Base-by-base conservation (phyloP, 2,113 vertebrate species). In the Bucco capensis region DNA sequence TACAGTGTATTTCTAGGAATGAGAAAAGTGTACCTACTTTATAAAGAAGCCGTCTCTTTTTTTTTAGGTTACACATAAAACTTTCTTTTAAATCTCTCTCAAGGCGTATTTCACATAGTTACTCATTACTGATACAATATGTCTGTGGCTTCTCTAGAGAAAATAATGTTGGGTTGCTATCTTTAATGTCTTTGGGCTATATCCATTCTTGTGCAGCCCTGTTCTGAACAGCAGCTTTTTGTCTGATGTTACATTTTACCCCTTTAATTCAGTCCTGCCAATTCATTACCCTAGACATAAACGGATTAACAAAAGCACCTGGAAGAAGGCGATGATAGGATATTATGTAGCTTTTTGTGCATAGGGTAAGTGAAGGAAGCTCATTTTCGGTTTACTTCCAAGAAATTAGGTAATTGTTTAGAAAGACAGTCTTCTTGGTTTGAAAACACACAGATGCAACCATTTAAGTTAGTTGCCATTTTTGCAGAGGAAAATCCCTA, bases 361-460 rank as follows among this genome's bases (percentile, higher is more conserved):
- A 14, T 71, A n/a, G 25, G 19, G 3, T 74, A 56, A 74, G 40
- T 46, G 70, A 81, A 84, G 47, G 70, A 81, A 84, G 47, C 19
- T 75, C 6, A 10, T 83, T 88, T 93, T 92, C 60, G 67, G 24
- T 62, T 89, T 37, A 14, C 10, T 16, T 92, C 71, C 64, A 86
- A 75, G 42, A 73, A 89, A 46, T 91, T 57, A 92, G 51, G 76
- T 88, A 88, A 73, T 90, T 92, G 83, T 85, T 94, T 89, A 86
- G 61, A 88, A 92, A 18, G 57, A 70, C 42, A 62, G 0, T 83
- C 15, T 76, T 69, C 47, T 51, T 77, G 15, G 31, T 30, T 40
- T 44, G 27, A 56, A 30, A 44, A 47, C 35, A 30, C 28, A 35
- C 15, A 74, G 47, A 67, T 84, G 44, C 27, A 83, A 14, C 66